These are phyloP conservation scores for Forbesichthys papilliferus DNA, from an alignment of 2,113 vertebrate species.

Conservation along the genomic window DNA sequence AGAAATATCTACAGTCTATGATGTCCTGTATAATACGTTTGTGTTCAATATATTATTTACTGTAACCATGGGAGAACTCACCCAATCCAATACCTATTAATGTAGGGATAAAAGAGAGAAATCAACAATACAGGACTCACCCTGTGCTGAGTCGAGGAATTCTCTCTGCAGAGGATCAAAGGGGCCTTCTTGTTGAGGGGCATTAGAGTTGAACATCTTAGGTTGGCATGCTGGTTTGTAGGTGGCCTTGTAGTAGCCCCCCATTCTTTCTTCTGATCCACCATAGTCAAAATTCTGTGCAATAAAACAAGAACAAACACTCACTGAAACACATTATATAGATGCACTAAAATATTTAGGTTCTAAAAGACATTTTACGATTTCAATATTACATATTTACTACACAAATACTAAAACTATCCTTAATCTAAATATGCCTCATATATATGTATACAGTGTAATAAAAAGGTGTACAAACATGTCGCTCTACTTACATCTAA, in stretches of 20 bases:
- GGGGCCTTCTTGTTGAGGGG: constrained; percentile 61
- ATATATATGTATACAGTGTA: neutral
- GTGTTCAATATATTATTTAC: neutral
- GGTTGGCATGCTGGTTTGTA: constrained; percentile 78
- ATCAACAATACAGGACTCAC: constrained; percentile 72
- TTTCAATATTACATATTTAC: neutral
- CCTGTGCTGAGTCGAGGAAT: constrained; percentile 82
- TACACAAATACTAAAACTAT: neutral
- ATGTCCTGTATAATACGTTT: neutral
- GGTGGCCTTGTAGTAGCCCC: constrained; percentile 78
- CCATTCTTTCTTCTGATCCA: constrained; percentile 49
- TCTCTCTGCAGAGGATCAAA: constrained; percentile 86
- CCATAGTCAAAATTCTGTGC: constrained; percentile 66
- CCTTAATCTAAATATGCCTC: too few relatives aligned
- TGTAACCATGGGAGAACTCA: neutral
- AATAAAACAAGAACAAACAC: neutral
- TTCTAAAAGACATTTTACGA: neutral
- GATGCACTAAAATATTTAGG: neutral
- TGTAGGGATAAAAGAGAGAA: neutral
- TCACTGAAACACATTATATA: neutral
- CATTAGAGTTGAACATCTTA: constrained; percentile 67
- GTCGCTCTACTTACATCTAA: constrained; percentile 79
- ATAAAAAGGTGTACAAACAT: neutral
- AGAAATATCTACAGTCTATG: neutral
- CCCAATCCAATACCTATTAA: neutral